phyloP scores from a whole-genome alignment of 2,797 vertebrate genomes.

The Columba guinea region DNA sequence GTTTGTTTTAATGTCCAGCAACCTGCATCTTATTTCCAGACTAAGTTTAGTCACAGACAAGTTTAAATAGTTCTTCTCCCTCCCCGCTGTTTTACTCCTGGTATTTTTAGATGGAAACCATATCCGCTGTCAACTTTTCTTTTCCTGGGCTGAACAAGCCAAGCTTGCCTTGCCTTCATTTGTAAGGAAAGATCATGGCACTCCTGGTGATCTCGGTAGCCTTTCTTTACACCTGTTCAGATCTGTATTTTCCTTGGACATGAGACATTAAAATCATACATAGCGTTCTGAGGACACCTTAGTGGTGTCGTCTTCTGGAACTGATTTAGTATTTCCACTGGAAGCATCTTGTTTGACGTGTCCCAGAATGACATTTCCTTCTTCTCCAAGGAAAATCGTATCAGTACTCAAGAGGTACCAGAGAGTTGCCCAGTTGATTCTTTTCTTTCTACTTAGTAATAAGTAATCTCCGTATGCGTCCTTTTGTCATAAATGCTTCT shows the following conservation, averaged over 20 bases:
- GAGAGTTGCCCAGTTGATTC: not conserved
- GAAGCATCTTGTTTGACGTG: not conserved
- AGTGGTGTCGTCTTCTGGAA: not conserved
- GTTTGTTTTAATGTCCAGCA: not conserved
- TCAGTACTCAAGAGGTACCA: rapidly evolving
- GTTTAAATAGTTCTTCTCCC: constrained; percentile 45
- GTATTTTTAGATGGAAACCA: constrained; percentile 61
- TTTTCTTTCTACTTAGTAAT: not conserved
- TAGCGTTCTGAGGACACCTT: not conserved
- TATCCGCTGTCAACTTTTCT: constrained; percentile 2
- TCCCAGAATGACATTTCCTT: not conserved
- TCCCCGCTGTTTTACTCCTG: not conserved
- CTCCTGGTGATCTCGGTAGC: not conserved
- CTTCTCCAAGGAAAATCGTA: not conserved
- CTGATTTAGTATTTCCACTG: not conserved
- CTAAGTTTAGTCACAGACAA: constrained; percentile 41
- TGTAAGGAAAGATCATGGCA: not conserved
- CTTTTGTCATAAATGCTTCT: not conserved
- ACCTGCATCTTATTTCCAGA: constrained; percentile 26
- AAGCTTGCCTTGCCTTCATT: not conserved
- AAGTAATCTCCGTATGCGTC: not conserved
- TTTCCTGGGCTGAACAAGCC: not conserved
- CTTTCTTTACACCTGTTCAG: not conserved
- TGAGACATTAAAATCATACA: not conserved
- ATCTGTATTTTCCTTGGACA: constrained; percentile 6